phyloP scores from a whole-genome alignment of 53 echinoderm and acorn worm species.

The Stichopus horrens region DNA sequence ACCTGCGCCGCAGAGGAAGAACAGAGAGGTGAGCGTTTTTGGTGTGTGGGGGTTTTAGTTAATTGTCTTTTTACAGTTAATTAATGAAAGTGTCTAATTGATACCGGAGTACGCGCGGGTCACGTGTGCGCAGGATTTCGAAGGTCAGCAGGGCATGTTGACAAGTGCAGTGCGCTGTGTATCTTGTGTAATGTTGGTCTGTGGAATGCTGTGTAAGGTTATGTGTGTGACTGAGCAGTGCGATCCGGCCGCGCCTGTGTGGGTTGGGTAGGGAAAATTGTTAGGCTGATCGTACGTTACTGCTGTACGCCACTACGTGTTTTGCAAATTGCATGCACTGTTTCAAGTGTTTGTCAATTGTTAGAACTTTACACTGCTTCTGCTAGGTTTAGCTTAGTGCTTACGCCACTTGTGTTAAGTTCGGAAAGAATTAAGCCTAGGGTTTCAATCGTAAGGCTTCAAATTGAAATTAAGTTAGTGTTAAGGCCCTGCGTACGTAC shows the following conservation, averaged over 20 bases:
- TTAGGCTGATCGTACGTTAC: no score
- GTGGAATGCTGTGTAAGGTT: no score
- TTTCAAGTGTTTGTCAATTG: no score
- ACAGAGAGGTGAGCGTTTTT: conserved; percentile 25
- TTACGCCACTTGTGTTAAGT: no score
- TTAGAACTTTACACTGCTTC: no score
- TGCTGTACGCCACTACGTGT: no score
- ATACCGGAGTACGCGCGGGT: conserved; percentile 13
- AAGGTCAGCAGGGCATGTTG: conserved; percentile 11
- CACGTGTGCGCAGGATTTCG: conserved; percentile 15
- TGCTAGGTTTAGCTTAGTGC: no score
- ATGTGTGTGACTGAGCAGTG: no score
- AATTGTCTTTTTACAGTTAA: conserved; percentile 54
- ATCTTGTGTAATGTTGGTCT: background rate
- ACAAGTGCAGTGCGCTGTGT: background rate
- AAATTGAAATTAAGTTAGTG: background rate
- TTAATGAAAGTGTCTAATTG: conserved; percentile 42
- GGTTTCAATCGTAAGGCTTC: background rate
- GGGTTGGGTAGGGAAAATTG: no score
- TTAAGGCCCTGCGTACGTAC: background rate
- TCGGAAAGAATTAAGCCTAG: no score
- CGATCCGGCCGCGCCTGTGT: no score
- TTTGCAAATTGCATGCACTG: no score
- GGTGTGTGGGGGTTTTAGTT: conserved; percentile 50
- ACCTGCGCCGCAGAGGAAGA: background rate